These are phyloP conservation scores for Cephus cinctus DNA, from an alignment of 1,140 invertebrate genomes.

Conservation along the genomic window DNA sequence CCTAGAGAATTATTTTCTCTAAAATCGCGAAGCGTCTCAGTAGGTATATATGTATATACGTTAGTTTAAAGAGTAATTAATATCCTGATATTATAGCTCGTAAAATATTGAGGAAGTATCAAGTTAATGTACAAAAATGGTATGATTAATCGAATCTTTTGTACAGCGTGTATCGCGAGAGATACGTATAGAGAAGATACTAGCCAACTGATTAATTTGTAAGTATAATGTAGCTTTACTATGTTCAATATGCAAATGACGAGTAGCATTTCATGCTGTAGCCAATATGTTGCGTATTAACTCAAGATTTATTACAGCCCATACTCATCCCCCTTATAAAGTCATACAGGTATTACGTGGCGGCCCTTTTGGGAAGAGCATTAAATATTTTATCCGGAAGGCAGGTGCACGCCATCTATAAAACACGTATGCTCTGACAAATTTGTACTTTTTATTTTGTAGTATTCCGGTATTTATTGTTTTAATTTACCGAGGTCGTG, in stretches of 20 bases:
- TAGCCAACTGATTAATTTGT: conserved; percentile 10
- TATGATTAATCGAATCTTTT: too few relatives aligned
- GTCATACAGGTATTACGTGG: too few relatives aligned
- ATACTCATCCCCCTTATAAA: neutral
- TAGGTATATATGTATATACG: too few relatives aligned
- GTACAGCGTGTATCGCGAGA: too few relatives aligned
- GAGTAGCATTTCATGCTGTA: neutral
- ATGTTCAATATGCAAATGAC: conserved; percentile 6
- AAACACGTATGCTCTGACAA: conserved; percentile 24
- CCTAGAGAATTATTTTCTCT: too few relatives aligned
- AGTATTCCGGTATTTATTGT: conserved; percentile 43
- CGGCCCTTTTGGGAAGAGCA: too few relatives aligned
- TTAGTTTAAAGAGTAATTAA: too few relatives aligned
- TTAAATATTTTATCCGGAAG: neutral
- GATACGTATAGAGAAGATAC: too few relatives aligned
- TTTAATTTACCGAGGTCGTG: conserved; percentile 46
- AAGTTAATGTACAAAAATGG: too few relatives aligned
- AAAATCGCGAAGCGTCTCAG: too few relatives aligned
- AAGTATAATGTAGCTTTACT: conserved; percentile 3
- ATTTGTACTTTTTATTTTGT: conserved; percentile 25
- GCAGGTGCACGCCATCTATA: neutral
- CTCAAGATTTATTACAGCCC: neutral
- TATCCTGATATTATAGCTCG: too few relatives aligned
- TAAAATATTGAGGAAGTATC: too few relatives aligned
- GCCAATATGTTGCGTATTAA: conserved; percentile 5